Evolutionary conservation across 2,888 invertebrate genomes (phyloP).

Genomic region (Aleiodes alternator): DNA sequence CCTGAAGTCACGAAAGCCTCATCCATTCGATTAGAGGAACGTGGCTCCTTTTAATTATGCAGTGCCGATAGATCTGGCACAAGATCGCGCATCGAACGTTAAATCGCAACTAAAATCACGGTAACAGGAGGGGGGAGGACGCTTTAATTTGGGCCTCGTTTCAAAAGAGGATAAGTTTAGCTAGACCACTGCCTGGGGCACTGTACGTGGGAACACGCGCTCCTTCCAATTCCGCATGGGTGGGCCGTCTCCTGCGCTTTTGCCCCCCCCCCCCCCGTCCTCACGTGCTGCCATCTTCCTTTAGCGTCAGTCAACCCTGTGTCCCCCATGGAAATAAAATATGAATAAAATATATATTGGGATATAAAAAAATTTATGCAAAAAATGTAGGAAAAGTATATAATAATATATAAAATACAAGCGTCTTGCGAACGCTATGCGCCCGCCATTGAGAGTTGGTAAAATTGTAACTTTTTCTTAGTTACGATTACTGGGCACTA

Average conservation of each 20-base stretch:
- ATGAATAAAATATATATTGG: too few relatives aligned
- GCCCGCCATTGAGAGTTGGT: too few relatives aligned
- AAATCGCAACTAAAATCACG: constrained; percentile 32
- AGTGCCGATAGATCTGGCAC: constrained; percentile 64
- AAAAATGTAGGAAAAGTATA: too few relatives aligned
- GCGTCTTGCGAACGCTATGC: too few relatives aligned
- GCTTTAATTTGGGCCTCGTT: constrained; percentile 71
- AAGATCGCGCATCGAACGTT: constrained; percentile 38
- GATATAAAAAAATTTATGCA: too few relatives aligned
- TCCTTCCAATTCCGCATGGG: constrained; percentile 63
- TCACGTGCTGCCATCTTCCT: constrained; percentile 36
- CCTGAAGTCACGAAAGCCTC: constrained; percentile 49
- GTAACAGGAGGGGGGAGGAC: constrained; percentile 45
- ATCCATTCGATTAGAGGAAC: constrained; percentile 57
- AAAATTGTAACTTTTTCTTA: too few relatives aligned
- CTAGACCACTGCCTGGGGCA: constrained; percentile 70
- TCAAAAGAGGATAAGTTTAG: constrained; percentile 61
- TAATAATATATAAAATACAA: too few relatives aligned
- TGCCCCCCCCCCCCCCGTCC: not conserved
- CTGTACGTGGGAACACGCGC: constrained; percentile 71
- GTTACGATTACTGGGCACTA: too few relatives aligned
- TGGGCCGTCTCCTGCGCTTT: constrained; percentile 66
- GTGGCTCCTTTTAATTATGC: constrained; percentile 72
- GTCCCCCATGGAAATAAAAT: too few relatives aligned
- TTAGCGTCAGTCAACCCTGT: constrained; percentile 50